Base-by-base conservation (phyloP, 2,888 invertebrate genomes). In the Caenorhabditis imperialis region DNA sequence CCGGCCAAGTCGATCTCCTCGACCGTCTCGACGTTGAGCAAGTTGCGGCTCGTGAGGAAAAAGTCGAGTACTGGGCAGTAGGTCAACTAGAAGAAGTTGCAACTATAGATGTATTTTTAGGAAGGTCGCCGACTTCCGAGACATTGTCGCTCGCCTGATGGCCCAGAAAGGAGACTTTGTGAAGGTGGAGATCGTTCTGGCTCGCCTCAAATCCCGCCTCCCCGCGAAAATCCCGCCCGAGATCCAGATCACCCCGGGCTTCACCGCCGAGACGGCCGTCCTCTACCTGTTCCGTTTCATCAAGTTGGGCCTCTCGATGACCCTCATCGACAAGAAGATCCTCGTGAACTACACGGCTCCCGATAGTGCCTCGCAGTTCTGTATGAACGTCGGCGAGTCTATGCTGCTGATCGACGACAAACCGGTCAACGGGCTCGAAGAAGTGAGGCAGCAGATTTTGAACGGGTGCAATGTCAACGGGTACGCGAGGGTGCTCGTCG, bases 341-440 rank as follows among this genome's bases (percentile, higher is more conserved):
- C 33, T 51, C n/a, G 47, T 69, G 37, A 53, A 60, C 37, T 69
- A 69, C 60, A 69, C 69, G 1, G 18, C 23, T 3, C 69, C 69
- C 8, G 69, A 53, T 18, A 18, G 60, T 3, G 58, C 51, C 0
- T 20, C 69, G 14, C 45, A 60, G 27, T 25, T 37, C 10, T 33
- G 37, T 33, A 16, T 69, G 53, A 69, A 60, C 27, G 54, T 69
- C 18, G 69, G 69, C 6, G 69, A 69, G 27, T 37, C 44, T 5
- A 60, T 69, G 23, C 18, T 69, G 23, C 47, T 54, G 10, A 47
- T 60, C 7, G 60, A 69, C 20, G 69, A 60, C 1, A 6, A 16
- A 0, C 12, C 18, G 2, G 40, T 60, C 3, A 40, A 12, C 6
- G 47, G 3, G 23, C 22, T 60, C 38, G 60, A 58, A 5, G 37